Evolutionary conservation across 1,140 invertebrate species (phyloP).

Genomic region (Chymomyza costata): DNA sequence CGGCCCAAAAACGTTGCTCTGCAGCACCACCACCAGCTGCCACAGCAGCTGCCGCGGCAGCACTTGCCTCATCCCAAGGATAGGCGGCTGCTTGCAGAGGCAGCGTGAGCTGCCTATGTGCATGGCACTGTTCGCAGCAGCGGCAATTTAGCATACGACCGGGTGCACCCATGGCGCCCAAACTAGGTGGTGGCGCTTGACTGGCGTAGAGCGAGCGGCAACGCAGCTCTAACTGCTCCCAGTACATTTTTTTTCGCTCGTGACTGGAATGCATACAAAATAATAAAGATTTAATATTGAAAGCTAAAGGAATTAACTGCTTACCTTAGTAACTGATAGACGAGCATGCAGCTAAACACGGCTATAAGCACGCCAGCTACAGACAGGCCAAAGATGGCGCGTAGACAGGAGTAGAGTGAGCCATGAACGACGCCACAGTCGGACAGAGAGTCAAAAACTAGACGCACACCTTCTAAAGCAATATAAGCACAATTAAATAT

Average conservation of each 20-base stretch:
- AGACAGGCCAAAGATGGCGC: constrained; percentile 91
- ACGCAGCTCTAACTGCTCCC: constrained; percentile 90
- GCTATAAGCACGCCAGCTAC: constrained; percentile 92
- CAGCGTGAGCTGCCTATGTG: constrained; percentile 60
- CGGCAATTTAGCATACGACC: constrained; percentile 61
- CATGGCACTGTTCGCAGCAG: constrained; percentile 74
- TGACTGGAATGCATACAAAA: constrained; percentile 78
- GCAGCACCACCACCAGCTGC: constrained; percentile 38
- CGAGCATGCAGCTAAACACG: constrained; percentile 93
- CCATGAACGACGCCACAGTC: constrained; percentile 92
- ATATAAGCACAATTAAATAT: not conserved
- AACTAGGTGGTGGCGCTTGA: constrained; percentile 69
- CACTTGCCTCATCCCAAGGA: constrained; percentile 66
- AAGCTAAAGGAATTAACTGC: not conserved
- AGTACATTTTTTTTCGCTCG: constrained; percentile 95
- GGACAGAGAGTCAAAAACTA: constrained; percentile 88
- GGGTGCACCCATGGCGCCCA: constrained; percentile 41
- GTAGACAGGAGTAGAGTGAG: constrained; percentile 87
- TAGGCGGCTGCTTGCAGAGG: constrained; percentile 54
- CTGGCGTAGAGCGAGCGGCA: constrained; percentile 85
- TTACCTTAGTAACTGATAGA: constrained; percentile 84
- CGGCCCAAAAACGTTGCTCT: constrained; percentile 56
- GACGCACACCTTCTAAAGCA: constrained; percentile 76
- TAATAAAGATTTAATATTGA: not conserved
- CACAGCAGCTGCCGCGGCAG: constrained; percentile 42